Evolutionary conservation across 2,888 invertebrate genomes (phyloP).

Genomic region (Rutpela maculata): DNA sequence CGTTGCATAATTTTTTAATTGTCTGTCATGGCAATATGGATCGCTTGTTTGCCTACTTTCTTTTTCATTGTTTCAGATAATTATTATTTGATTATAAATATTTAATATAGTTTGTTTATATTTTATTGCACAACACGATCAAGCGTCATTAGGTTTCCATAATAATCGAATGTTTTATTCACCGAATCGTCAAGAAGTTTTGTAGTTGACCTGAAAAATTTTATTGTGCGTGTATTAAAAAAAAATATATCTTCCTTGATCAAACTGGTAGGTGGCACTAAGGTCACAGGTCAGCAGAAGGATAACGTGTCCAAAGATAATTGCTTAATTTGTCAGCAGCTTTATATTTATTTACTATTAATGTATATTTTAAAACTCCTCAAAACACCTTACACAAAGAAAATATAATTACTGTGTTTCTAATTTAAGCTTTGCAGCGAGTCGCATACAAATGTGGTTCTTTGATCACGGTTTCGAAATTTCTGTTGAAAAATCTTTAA

Average conservation of each 20-base stretch:
- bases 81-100: not conserved
- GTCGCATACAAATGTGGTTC: too few relatives aligned
- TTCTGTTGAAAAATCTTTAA: too few relatives aligned
- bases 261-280: not conserved
- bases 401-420: too few relatives aligned
- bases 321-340: too few relatives aligned
- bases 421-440: too few relatives aligned
- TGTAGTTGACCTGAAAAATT: not conserved
- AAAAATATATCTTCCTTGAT: not conserved
- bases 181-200: too few relatives aligned
- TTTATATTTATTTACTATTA: too few relatives aligned
- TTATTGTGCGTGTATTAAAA: not conserved
- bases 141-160: not conserved
- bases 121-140: not conserved
- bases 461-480: too few relatives aligned
- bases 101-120: not conserved
- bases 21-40: not conserved
- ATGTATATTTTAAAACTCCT: too few relatives aligned
- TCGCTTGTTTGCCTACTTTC: conserved; percentile 32
- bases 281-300: not conserved
- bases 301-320: too few relatives aligned
- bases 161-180: too few relatives aligned
- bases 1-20: not conserved
- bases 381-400: too few relatives aligned
- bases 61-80: not conserved